A percentile compares a stretch with the other conserved stretches of the same genome.
Evolutionary conservation across 2,797 vertebrate species (phyloP).

Genomic region (Hypotaenidia philippensis): DNA sequence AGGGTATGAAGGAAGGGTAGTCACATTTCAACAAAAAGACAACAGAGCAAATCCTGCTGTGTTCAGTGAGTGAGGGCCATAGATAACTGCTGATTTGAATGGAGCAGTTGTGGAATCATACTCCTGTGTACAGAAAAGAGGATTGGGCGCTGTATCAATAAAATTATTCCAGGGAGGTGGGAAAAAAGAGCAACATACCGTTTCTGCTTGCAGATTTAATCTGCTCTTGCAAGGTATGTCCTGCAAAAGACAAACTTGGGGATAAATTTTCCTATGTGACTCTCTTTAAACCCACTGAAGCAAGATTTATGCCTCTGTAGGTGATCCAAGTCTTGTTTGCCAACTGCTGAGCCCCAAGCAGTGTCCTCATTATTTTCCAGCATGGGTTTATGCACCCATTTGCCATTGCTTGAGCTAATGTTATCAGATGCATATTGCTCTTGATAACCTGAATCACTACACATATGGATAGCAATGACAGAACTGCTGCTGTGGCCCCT

Average conservation of each 20-base stretch:
- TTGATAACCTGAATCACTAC: neutral
- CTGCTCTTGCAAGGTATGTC: neutral
- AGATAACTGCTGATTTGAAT: neutral
- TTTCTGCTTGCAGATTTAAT: neutral
- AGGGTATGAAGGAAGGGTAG: conserved; percentile 60
- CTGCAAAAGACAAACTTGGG: neutral
- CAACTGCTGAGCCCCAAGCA: neutral
- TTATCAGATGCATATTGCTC: neutral
- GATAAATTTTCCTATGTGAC: neutral
- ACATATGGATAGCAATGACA: neutral
- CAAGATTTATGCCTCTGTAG: neutral
- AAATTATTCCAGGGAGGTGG: neutral
- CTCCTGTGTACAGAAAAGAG: neutral
- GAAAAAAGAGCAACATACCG: neutral
- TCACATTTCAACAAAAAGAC: conserved; percentile 37
- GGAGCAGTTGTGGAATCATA: neutral
- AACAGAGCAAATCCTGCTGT: neutral
- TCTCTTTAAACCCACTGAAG: neutral
- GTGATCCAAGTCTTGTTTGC: neutral
- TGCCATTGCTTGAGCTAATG: neutral
- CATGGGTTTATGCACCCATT: neutral
- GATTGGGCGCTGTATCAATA: neutral
- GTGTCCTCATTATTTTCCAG: neutral
- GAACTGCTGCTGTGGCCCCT: neutral
- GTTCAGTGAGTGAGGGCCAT: neutral